Conservation (phyloP, 2,113 vertebrate species). For the Lates calcarifer region DNA sequence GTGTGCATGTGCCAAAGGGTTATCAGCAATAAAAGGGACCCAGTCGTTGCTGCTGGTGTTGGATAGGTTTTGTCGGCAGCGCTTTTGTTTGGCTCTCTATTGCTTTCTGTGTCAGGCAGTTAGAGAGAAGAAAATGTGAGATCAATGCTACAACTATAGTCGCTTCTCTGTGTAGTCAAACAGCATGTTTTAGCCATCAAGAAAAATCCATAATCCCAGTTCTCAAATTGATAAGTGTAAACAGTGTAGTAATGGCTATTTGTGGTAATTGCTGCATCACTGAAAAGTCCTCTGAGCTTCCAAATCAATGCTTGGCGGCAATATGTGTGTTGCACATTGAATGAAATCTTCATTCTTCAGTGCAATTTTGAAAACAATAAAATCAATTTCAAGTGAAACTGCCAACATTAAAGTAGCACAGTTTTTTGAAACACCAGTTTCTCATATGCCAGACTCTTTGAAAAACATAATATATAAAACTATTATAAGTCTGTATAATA, state of each 20-base stretch:
- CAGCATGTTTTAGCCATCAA: slow-evolving; percentile 49
- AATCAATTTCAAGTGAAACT: slow-evolving; percentile 26
- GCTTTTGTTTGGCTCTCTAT: slow-evolving; percentile 49
- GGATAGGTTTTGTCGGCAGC: slow-evolving; percentile 40
- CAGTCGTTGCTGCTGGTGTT: slow-evolving; percentile 44
- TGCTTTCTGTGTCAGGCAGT: slow-evolving; percentile 45
- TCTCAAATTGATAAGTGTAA: slow-evolving; percentile 67
- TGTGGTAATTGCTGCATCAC: slow-evolving; percentile 56
- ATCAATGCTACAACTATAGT: slow-evolving; percentile 60
- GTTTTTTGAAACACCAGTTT: background rate
- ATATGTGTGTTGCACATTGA: slow-evolving; percentile 40
- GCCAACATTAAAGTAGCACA: background rate
- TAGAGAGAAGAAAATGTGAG: slow-evolving; percentile 45
- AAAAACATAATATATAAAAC: background rate
- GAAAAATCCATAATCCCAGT: slow-evolving; percentile 64
- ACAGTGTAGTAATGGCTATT: slow-evolving; percentile 64
- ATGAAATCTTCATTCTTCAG: slow-evolving; percentile 33
- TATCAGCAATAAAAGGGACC: slow-evolving; percentile 53
- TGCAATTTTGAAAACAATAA: slow-evolving; percentile 27
- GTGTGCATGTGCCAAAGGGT: slow-evolving; percentile 40
- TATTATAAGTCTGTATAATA: background rate
- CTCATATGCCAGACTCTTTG: background rate
- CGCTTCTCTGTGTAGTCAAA: slow-evolving; percentile 56
- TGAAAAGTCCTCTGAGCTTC: slow-evolving; percentile 44
- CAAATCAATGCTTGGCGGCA: slow-evolving; percentile 53